Conservation (phyloP, 2,113 vertebrate species). For the Campylomormyrus numenius region DNA sequence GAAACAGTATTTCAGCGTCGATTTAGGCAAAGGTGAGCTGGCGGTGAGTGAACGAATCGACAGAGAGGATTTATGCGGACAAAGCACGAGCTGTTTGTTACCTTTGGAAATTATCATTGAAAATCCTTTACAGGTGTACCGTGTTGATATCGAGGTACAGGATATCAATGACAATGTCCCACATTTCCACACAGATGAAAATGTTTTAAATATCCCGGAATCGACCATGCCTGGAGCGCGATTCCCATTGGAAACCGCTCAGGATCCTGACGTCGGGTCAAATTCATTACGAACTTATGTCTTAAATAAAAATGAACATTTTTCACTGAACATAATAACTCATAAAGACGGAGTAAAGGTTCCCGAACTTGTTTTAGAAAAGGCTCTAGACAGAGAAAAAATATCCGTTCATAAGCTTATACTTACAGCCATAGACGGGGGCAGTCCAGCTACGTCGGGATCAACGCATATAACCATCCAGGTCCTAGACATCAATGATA, state of each 20-base stretch:
- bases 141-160: constrained; percentile 40
- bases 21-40: constrained; percentile 37
- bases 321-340: constrained; percentile 31
- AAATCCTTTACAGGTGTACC: constrained; percentile 32
- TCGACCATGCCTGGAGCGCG: constrained; percentile 36
- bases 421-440: constrained; percentile 29
- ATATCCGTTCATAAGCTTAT: constrained; percentile 42
- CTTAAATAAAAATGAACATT: constrained; percentile 47
- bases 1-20: constrained; percentile 38
- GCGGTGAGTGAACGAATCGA: constrained; percentile 43
- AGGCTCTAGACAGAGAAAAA: constrained; percentile 33
- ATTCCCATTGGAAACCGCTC: constrained; percentile 49
- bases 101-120: constrained; percentile 37
- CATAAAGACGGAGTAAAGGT: constrained; percentile 26
- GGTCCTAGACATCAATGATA: constrained; percentile 62
- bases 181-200: constrained; percentile 27
- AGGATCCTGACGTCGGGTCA: constrained; percentile 50
- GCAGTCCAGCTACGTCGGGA: background rate
- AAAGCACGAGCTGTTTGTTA: constrained; percentile 36
- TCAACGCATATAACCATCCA: background rate
- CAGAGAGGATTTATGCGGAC: constrained; percentile 43
- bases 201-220: constrained; percentile 49
- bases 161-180: constrained; percentile 46
- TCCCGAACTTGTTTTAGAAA: constrained; percentile 35
- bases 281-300: constrained; percentile 51